These are phyloP conservation scores for Eupleurogrammus muticus DNA, from an alignment of 2,797 vertebrate genomes.

Conservation along the genomic window DNA sequence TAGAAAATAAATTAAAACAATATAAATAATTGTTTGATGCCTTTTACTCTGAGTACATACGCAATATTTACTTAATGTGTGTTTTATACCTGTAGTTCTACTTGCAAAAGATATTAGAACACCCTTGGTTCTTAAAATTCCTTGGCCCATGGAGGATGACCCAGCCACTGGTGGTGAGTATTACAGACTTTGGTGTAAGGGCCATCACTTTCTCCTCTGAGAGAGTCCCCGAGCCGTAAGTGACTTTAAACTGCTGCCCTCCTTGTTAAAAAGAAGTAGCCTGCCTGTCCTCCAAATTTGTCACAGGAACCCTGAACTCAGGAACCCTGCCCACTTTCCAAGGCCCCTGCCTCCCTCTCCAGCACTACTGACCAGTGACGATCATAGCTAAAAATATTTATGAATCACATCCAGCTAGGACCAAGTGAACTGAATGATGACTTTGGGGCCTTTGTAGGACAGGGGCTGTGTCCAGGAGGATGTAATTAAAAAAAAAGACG, in stretches of 20 bases:
- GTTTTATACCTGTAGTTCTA: neutral
- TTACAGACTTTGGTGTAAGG: constrained; percentile 63
- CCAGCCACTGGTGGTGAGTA: constrained; percentile 41
- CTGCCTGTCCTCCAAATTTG: constrained; percentile 53
- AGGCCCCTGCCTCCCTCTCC: constrained; percentile 23
- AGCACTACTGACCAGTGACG: constrained; percentile 62
- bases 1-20: neutral
- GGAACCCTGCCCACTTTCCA: constrained; percentile 63
- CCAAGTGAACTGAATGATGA: constrained; percentile 41
- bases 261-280: constrained; percentile 43
- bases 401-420: constrained; percentile 71
- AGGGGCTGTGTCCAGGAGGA: constrained; percentile 21
- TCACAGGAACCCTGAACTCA: constrained; percentile 36
- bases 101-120: neutral
- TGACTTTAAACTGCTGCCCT: constrained; percentile 72
- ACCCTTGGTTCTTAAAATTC: neutral
- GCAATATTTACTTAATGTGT: neutral
- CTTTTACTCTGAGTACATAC: neutral
- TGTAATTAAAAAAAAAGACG: constrained; percentile 46
- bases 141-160: neutral
- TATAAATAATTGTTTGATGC: neutral
- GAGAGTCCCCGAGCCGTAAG: constrained; percentile 37
- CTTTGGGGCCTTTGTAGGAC: constrained; percentile 44
- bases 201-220: constrained; percentile 55
- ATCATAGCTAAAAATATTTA: constrained; percentile 77